Evolutionary conservation across 2,113 vertebrate genomes (phyloP), one percentile per base, ranked within the genome.

Genomic region (Bubalus kerabau): DNA sequence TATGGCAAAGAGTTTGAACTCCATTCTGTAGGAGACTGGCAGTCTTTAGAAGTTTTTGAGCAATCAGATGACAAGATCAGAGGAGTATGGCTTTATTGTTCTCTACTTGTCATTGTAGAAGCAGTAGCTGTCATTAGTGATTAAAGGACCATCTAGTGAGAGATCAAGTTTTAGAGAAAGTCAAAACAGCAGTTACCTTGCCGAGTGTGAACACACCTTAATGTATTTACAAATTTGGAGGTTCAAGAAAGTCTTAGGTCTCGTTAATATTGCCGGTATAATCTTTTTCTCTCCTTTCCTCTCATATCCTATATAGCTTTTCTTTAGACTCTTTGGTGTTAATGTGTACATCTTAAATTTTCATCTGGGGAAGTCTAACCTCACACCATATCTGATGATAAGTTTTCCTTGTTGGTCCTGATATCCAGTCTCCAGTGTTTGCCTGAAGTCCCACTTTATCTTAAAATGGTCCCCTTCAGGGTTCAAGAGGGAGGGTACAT

Each of bases 71-170:
- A 93, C 36, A 91, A 95, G 86, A 95, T 86, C 85, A 96, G 95
- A 93, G 86, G 83, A 32, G 80, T 32, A 24, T 46, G 50, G 84
- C 86, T 94, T 97, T 94, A 40, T 64, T 94, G 50, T 94, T 97
- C 96, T 88, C 82, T 85, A 5, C 67, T 71, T 46, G 59, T 86
- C 81, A 14, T 19, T 71, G 60, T 78, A 7, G 82, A 95, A 86
- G 85, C 82, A 90, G 60, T 43, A 78, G 60, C 86, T 97, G 78
- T 91, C 91, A 83, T 50, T 84, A 76, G 24, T 78, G 82, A 91
- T 83, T 91, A 89, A 93, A 94, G 19, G 5, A 28, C 48, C n/a
- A 59, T 16, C 54, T n/a, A 67, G 48, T 43, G 83, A 95, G n/a
- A 95, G 32, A 76, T 83, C 16, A 94, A 83, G 56, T 82, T 88